Conservation (phyloP, 2,113 vertebrate genomes). For the Pogona vitticeps region DNA sequence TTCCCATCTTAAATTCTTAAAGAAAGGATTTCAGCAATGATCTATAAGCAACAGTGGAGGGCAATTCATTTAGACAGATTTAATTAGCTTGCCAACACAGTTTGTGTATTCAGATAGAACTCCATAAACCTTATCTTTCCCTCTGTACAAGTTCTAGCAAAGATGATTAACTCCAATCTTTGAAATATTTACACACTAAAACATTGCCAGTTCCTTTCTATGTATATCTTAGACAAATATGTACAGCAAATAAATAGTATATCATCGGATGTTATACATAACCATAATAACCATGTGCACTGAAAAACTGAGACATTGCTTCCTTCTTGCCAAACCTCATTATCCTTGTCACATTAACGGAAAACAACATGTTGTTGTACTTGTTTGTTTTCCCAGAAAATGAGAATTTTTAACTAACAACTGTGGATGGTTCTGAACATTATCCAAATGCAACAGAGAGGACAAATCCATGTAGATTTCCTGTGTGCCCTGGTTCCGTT, state of each 20-base stretch:
- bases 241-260: not conserved
- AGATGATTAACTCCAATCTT: constrained; percentile 13
- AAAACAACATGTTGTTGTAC: not conserved
- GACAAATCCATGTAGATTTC: not conserved
- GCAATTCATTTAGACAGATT: constrained; percentile 5
- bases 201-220: not conserved
- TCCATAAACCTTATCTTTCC: constrained; percentile 8
- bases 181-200: not conserved
- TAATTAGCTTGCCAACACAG: constrained; percentile 1
- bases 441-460: not conserved
- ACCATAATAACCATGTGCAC: not conserved
- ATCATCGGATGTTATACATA: not conserved
- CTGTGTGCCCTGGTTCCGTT: not conserved
- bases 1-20: constrained; percentile 23
- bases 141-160: not conserved
- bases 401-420: not conserved
- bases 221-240: not conserved
- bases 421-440: not conserved
- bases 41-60: not conserved
- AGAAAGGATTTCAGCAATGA: constrained; percentile 10
- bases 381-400: not conserved
- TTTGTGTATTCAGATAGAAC: constrained; percentile 12
- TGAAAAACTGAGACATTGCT: not conserved
- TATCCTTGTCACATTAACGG: not conserved
- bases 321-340: not conserved